Evolutionary conservation across 2,888 invertebrate genomes (phyloP).

Genomic region (Alentia gelatinosa): DNA sequence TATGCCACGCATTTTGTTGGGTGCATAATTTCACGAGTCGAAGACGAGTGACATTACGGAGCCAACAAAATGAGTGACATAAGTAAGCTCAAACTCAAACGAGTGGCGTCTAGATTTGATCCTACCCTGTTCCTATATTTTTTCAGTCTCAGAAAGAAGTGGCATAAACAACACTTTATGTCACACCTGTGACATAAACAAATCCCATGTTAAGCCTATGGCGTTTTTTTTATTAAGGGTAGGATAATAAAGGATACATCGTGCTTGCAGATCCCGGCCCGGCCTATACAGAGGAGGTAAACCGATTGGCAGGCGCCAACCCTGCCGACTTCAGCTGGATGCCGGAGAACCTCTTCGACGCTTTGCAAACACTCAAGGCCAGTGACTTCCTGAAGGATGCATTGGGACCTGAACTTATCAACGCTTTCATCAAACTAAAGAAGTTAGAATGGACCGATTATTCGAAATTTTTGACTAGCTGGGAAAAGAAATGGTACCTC

Average conservation of each 20-base stretch:
- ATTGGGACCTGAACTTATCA: constrained; percentile 61
- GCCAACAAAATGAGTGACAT: too few relatives aligned
- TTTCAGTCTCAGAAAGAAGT: too few relatives aligned
- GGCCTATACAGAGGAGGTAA: constrained; percentile 52
- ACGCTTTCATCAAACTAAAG: constrained; percentile 61
- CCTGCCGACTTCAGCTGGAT: constrained; percentile 56
- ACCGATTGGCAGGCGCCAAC: neutral
- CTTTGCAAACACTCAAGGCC: constrained; percentile 54
- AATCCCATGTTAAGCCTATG: too few relatives aligned
- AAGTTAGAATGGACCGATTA: constrained; percentile 63
- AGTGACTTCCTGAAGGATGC: constrained; percentile 57
- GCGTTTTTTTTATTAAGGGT: too few relatives aligned
- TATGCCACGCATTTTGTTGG: too few relatives aligned
- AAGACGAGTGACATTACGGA: too few relatives aligned
- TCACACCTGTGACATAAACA: too few relatives aligned
- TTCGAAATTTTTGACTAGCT: constrained; percentile 59
- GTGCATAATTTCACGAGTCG: too few relatives aligned
- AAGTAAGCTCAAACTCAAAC: too few relatives aligned
- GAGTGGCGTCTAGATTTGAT: too few relatives aligned
- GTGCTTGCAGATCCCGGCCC: constrained; percentile 60
- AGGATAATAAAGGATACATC: neutral
- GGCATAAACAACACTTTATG: too few relatives aligned
- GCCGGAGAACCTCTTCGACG: constrained; percentile 63
- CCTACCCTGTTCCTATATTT: too few relatives aligned
- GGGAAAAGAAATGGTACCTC: constrained; percentile 64